Conservation (phyloP, 1,140 invertebrate genomes). For the Bombus cullumanus region DNA sequence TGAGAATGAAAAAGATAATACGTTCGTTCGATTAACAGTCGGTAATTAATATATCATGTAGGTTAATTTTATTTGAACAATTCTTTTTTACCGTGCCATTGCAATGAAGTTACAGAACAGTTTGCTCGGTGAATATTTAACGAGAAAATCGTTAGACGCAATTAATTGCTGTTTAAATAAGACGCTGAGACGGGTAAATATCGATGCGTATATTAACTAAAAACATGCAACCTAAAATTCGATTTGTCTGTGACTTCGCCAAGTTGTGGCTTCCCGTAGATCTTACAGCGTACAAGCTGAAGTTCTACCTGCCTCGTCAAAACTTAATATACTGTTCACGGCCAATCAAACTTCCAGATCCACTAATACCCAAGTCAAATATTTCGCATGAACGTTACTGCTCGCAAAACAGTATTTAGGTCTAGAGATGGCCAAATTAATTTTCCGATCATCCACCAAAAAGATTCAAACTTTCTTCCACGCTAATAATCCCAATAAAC, state of each 20-base stretch:
- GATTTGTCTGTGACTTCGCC: constrained; percentile 25
- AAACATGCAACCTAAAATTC: constrained; percentile 15
- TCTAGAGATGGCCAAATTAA: neutral
- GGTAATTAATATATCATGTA: neutral
- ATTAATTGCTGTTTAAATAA: constrained; percentile 17
- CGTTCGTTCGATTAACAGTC: neutral
- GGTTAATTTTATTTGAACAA: neutral
- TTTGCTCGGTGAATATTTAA: neutral
- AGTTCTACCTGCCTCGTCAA: constrained; percentile 72
- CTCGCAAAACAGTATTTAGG: constrained; percentile 48
- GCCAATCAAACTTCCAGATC: constrained; percentile 82
- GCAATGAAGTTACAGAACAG: neutral
- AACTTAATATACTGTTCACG: constrained; percentile 79
- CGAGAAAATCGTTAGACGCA: neutral
- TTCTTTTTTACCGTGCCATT: neutral
- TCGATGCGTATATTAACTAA: neutral
- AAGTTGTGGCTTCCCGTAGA: constrained; percentile 34
- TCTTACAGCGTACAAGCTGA: constrained; percentile 31
- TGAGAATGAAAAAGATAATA: neutral
- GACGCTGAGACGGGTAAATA: constrained; percentile 8
- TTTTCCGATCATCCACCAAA: neutral
- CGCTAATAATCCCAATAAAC: neutral
- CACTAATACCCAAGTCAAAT: constrained; percentile 78
- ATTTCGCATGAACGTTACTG: constrained; percentile 77
- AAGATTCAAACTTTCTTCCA: neutral